Evolutionary conservation across 2,888 invertebrate genomes (phyloP).

Genomic region (Campoplex capitator): DNA sequence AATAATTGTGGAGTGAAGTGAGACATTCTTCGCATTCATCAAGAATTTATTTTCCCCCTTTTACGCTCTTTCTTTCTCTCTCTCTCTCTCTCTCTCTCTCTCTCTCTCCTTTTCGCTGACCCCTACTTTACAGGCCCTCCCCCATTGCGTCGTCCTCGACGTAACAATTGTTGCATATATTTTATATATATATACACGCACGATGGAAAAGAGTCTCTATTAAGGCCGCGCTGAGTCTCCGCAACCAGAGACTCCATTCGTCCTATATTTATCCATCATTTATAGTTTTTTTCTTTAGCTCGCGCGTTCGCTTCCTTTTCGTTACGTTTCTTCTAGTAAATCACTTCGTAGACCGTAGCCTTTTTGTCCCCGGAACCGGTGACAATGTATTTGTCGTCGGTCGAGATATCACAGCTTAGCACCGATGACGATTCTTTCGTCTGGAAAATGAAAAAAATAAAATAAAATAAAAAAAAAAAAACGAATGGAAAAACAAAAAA

Average conservation of each 20-base stretch:
- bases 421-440: slow-evolving; percentile 99
- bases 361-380: slow-evolving; percentile 99
- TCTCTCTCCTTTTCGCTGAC: neutral
- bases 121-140: neutral
- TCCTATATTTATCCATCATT: neutral
- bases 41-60: slow-evolving; percentile 8
- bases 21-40: slow-evolving; percentile 46
- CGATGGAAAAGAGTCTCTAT: slow-evolving; percentile 63
- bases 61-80: slow-evolving; percentile 1
- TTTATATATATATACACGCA: slow-evolving; percentile 60
- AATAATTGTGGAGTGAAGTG: neutral
- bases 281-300: neutral
- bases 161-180: slow-evolving; percentile 54
- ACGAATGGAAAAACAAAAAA: too few species aligned
- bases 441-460: slow-evolving; percentile 85
- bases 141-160: slow-evolving; percentile 40
- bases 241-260: slow-evolving; percentile 29
- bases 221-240: slow-evolving; percentile 65
- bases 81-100: slow-evolving; percentile 1
- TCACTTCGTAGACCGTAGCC: slow-evolving; percentile 98
- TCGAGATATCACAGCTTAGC: slow-evolving; percentile 98
- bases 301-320: neutral
- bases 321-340: slow-evolving; percentile 87
- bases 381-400: slow-evolving; percentile 98
- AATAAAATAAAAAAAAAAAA: neutral